Evolutionary conservation across 2,888 invertebrate species (phyloP).

Genomic region (Uropetala carovei): DNA sequence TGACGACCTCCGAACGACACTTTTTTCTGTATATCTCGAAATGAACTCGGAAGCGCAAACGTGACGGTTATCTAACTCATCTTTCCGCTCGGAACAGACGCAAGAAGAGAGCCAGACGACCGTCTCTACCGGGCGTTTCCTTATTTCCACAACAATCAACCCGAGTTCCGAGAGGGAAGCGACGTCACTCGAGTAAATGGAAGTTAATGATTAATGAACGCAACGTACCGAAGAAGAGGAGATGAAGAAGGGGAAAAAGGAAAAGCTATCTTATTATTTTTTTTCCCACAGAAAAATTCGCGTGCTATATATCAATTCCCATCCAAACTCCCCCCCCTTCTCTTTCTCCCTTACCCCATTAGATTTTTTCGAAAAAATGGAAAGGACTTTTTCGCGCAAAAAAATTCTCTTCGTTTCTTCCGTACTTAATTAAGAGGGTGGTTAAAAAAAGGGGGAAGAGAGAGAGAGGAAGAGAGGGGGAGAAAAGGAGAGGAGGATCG

Average conservation of each 20-base stretch:
- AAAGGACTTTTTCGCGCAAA: not conserved
- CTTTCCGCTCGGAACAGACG: not conserved
- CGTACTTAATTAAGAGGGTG: constrained; percentile 46
- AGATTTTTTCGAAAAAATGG: not conserved
- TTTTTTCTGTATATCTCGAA: not conserved
- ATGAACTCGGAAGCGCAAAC: not conserved
- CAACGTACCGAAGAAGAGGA: not conserved
- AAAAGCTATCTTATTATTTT: not conserved
- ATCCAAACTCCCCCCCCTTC: not conserved
- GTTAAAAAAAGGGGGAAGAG: not conserved
- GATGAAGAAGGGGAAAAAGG: not conserved
- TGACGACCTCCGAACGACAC: not conserved
- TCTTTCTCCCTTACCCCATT: not conserved
- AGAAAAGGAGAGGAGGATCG: not conserved
- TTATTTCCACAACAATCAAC: constrained; percentile 59
- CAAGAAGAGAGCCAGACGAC: not conserved
- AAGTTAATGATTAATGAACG: constrained; percentile 46
- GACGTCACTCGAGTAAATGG: constrained; percentile 16
- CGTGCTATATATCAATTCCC: constrained; percentile 11
- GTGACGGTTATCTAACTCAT: not conserved
- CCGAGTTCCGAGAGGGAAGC: constrained; percentile 15
- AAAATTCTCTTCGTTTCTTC: constrained; percentile 46
- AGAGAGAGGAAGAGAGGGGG: not conserved
- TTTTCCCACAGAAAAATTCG: not conserved
- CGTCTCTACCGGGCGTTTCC: constrained; percentile 8